phyloP scores from a whole-genome alignment of 1,140 invertebrate species.

The Samia ricini region DNA sequence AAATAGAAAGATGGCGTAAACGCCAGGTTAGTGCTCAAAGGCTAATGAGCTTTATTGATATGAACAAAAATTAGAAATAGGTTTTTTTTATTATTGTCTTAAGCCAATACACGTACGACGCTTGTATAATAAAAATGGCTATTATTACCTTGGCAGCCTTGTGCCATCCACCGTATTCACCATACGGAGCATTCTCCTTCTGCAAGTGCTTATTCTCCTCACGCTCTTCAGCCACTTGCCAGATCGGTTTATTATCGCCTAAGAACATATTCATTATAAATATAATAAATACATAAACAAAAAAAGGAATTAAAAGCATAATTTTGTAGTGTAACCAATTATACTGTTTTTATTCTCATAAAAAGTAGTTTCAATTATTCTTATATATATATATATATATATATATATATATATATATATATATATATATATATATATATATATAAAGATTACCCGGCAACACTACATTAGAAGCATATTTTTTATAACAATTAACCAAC shows the following conservation, averaged over 20 bases:
- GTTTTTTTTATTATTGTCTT: too few species aligned
- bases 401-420: too few species aligned
- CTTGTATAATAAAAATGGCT: too few species aligned
- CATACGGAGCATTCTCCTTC: constrained; percentile 93
- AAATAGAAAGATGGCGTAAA: too few species aligned
- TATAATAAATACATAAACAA: background rate
- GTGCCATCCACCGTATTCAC: constrained; percentile 98
- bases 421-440: too few species aligned
- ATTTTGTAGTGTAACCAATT: background rate
- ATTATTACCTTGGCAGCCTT: constrained; percentile 93
- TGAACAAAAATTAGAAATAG: too few species aligned
- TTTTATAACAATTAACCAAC: constrained; percentile 12
- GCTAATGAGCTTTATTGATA: too few species aligned
- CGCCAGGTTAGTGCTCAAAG: too few species aligned
- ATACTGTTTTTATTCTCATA: too few species aligned
- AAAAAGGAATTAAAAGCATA: background rate
- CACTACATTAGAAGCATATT: constrained; percentile 5
- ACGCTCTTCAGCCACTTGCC: constrained; percentile 99
- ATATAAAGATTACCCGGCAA: background rate
- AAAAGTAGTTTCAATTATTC: too few species aligned
- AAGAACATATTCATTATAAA: constrained; percentile 22
- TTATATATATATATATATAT: too few species aligned
- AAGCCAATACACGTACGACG: too few species aligned
- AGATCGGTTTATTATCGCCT: constrained; percentile 99
- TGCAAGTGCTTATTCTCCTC: constrained; percentile 96